Evolutionary conservation across 2,113 vertebrate species (phyloP), one percentile per base, ranked within the genome.

Genomic region (Chroicocephalus ridibundus): DNA sequence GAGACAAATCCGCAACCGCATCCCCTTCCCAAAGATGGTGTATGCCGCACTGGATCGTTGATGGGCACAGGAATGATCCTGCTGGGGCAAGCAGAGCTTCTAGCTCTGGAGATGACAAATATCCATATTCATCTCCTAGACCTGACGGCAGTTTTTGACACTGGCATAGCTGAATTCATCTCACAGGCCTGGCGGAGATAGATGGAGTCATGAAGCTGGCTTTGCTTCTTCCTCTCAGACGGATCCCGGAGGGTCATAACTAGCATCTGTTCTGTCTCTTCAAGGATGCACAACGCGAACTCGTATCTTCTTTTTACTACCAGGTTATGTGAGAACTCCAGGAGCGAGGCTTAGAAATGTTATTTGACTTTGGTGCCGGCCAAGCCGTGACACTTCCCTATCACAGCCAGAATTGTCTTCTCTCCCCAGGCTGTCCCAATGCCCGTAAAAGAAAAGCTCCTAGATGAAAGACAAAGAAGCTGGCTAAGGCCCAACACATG

Each of bases 181-280:
- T 82, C 38, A 42, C 64, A 71, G 72, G 47, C 71, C 89, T 93
- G 86, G 86, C 4, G 0, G 65, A 55, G 55, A 75, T 34, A 46
- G 81, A 62, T 0, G 0, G 57, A 79, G 65, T 5, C 57, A 29
- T n/a, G 87, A 76, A 76, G 78, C 0, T 96, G 95, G 87, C 91
- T 96, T 84, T 91, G 87, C 49, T 79, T 52, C 57, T 89, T 64
- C 69, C 42, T 89, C 89, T 86, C 74, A 9, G 6, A 86, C 0
- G 0, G 69, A 81, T 75, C 91, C 86, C 8, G 0, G 44, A 61
- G 86, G 82, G 62, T 79, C 75, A 2, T 40, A 44, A 61, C 4
- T 2, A 76, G 87, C 84, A 93, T 85, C 94, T 96, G 87, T 49
- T 95, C 84, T 20, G 19, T 52, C 75, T 94, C 90, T 61, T 91